A percentile compares a stretch with the other conserved stretches of the same genome.
phyloP scores from a whole-genome alignment of 1,140 invertebrate genomes.

The Mizuhopecten yessoensis region DNA sequence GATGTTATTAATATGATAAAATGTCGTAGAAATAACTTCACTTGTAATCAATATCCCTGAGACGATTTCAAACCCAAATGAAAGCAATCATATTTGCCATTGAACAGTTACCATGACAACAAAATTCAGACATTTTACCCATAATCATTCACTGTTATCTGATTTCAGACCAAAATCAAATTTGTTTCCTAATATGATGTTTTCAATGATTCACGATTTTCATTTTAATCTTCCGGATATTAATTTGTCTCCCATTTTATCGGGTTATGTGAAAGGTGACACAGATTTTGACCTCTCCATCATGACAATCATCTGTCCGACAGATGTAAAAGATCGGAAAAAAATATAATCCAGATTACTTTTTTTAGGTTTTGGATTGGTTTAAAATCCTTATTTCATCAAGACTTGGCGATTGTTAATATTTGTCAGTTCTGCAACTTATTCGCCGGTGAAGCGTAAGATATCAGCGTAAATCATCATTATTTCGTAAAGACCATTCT shows the following conservation, averaged over 20 bases:
- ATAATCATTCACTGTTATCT: neutral
- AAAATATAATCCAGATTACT: neutral
- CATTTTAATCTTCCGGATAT: conserved; percentile 39
- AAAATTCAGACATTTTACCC: neutral
- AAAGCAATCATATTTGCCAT: neutral
- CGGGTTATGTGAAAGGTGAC: neutral
- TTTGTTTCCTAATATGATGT: neutral
- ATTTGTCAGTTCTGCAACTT: neutral
- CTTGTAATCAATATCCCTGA: neutral
- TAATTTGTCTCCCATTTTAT: conserved; percentile 33
- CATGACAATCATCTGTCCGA: neutral
- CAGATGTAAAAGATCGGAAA: neutral
- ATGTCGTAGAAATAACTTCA: too few relatives aligned
- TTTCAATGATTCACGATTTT: conserved; percentile 29
- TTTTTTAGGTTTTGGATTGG: conserved; percentile 11
- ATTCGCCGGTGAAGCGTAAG: neutral
- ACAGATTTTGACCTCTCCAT: neutral
- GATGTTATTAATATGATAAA: too few relatives aligned
- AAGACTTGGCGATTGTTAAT: neutral
- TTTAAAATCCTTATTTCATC: conserved; percentile 28
- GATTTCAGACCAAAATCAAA: neutral
- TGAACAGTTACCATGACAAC: conserved; percentile 20
- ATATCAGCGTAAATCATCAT: conserved; percentile 23
- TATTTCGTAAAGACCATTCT: neutral
- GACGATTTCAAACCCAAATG: neutral